Percentiles rank a stretch among this genome's conserved stretches.
Evolutionary conservation across 1,140 invertebrate species (phyloP).

Genomic region (Psix sp.): DNA sequence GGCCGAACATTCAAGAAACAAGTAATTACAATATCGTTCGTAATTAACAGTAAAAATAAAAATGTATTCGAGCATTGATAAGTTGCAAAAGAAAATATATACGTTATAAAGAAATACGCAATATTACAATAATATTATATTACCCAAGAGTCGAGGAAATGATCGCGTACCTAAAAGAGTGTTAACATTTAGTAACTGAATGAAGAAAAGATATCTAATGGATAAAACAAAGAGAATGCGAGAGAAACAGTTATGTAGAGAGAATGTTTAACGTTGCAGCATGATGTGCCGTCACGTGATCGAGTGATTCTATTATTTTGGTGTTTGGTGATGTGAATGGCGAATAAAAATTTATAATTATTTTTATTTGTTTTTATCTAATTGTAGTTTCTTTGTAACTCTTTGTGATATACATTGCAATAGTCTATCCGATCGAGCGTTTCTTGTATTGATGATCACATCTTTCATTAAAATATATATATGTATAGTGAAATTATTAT

Average conservation of each 20-base stretch:
- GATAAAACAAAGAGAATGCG: conserved; percentile 38
- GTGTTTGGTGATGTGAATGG: conserved; percentile 69
- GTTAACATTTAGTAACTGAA: conserved; percentile 45
- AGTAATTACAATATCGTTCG: no score
- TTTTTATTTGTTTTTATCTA: conserved; percentile 76
- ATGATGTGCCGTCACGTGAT: conserved; percentile 25
- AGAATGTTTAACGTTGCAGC: conserved; percentile 37
- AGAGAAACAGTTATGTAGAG: conserved; percentile 29
- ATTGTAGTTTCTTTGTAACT: conserved; percentile 77
- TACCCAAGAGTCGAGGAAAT: conserved; percentile 54
- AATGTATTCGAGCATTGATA: not conserved
- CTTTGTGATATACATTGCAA: conserved; percentile 78
- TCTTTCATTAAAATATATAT: conserved; percentile 65
- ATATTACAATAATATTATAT: conserved; percentile 66
- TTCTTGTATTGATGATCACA: conserved; percentile 72
- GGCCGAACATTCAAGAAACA: no score
- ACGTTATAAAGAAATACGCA: conserved; percentile 59
- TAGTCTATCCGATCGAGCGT: conserved; percentile 73
- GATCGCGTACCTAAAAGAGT: conserved; percentile 53
- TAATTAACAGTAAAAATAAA: no score
- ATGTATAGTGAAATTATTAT: conserved; percentile 44
- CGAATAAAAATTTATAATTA: conserved; percentile 68
- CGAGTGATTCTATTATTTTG: conserved; percentile 66
- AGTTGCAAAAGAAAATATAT: not conserved
- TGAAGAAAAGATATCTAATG: conserved; percentile 36